Base-by-base conservation (phyloP, 2,888 invertebrate genomes). In the Micoletzkya japonica region DNA sequence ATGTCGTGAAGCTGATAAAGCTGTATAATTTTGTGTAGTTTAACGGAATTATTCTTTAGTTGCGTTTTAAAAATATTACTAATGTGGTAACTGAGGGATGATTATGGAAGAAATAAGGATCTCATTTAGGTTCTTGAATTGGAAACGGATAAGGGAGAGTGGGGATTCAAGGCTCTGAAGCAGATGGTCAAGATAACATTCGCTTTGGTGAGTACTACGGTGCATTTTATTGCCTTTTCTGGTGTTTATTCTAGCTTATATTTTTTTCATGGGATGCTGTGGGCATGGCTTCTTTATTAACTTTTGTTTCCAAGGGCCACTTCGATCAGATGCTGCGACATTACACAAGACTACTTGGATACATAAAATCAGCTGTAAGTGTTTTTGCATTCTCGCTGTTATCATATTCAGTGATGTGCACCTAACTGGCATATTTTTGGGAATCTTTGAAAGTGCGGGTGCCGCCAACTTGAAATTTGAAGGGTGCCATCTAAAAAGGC, bases 111-210 rank as follows among this genome's bases (percentile, higher is more conserved):
- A 28, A 7, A 52, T n/a, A 34, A 28, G 6, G 28, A 20, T 59
- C 17, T 36, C 24, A 34, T 39, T 34, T 34, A 75, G 73, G 97
- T 98, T 14, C 88, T 98, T 76, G 96, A 97, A 85, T 88, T 98
- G 73, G 98, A 99, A 88, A 94, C 93, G 0, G 96, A 97, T 80
- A 98, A 98, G 87, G 97, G 97, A 69, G 98, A 98, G 89, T 98
- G 98, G 98, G 98, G 98, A 0, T 98, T 98, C 87, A 99, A 97
- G 87, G 97, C 98, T 0, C 90, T 99, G 24, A 98, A 98, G 87
- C 98, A 98, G 87, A 99, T 99, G 97, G 96, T 98, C 61, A 98
- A 98, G 89, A 97, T 99, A 73, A 95, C 96, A 87, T 98, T 98
- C 87, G 93, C 93, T 90, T 88, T 96, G 90, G 94, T 94, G 87